Conservation (phyloP, 2,113 vertebrate genomes). For the Cathartes aura region DNA sequence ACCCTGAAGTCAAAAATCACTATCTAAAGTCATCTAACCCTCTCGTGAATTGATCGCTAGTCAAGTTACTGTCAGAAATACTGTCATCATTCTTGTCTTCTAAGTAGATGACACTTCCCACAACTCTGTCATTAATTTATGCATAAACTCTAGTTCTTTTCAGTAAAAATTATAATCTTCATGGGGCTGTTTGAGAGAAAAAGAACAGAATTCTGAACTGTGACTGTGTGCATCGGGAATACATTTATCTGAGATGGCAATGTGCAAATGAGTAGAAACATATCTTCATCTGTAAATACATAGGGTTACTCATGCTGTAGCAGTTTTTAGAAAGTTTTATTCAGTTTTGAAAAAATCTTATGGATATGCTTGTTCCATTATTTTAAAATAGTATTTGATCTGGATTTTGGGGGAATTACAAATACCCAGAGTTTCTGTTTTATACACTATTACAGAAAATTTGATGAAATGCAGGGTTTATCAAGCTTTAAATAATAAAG, state of each 20-base stretch:
- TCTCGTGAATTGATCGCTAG: neutral
- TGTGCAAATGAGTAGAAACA: neutral
- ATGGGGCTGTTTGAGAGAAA: neutral
- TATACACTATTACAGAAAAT: neutral
- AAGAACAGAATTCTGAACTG: neutral
- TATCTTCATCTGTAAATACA: neutral
- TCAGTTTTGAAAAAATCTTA: neutral
- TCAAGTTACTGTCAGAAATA: slow-evolving; percentile 8
- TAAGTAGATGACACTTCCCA: neutral
- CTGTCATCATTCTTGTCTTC: neutral
- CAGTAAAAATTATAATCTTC: neutral
- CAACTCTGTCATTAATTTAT: neutral
- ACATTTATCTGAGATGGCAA: neutral
- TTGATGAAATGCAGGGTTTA: neutral
- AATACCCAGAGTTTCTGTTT: neutral
- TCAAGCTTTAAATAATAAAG: neutral
- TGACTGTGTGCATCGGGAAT: neutral
- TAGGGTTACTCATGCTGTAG: neutral
- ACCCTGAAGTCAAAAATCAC: slow-evolving; percentile 41
- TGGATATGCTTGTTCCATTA: neutral
- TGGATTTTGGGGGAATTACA: neutral
- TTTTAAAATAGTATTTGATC: neutral
- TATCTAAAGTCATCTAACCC: neutral
- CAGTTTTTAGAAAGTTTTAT: neutral
- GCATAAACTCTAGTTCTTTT: neutral